These are phyloP conservation scores for Zoanthus solanderi DNA, from an alignment of 92 coral and sea anemone genomes.

Conservation along the genomic window DNA sequence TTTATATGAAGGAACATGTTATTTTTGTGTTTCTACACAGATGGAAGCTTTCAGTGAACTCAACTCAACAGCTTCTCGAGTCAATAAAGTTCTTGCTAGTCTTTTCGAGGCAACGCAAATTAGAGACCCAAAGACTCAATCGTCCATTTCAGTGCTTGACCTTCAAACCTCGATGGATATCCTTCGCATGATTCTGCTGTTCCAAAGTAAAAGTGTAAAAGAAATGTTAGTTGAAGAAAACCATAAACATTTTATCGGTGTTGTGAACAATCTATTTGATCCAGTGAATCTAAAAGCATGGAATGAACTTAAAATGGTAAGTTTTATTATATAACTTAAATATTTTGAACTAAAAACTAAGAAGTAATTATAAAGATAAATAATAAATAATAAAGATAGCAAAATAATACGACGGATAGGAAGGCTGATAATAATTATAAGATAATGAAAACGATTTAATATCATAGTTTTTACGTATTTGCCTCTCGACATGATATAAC, in stretches of 20 bases:
- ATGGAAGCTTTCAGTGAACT: background rate
- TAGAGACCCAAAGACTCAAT: background rate
- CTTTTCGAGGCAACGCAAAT: background rate
- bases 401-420: no score
- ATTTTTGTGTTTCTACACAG: background rate
- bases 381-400: no score
- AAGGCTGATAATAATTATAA: no score
- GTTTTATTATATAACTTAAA: background rate
- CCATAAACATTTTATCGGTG: background rate
- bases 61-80: background rate
- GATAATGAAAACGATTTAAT: no score
- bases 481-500: no score
- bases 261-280: conserved; percentile 18
- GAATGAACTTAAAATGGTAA: background rate
- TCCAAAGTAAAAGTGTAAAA: background rate
- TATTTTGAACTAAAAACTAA: background rate
- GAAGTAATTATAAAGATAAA: no score
- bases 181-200: background rate
- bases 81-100: background rate
- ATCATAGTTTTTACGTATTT: no score
- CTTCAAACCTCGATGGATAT: background rate
- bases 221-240: background rate
- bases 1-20: background rate
- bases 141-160: background rate
- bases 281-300: conserved; percentile 26